Base-by-base conservation (phyloP, 2,113 vertebrate genomes). In the Chionodraco myersi region DNA sequence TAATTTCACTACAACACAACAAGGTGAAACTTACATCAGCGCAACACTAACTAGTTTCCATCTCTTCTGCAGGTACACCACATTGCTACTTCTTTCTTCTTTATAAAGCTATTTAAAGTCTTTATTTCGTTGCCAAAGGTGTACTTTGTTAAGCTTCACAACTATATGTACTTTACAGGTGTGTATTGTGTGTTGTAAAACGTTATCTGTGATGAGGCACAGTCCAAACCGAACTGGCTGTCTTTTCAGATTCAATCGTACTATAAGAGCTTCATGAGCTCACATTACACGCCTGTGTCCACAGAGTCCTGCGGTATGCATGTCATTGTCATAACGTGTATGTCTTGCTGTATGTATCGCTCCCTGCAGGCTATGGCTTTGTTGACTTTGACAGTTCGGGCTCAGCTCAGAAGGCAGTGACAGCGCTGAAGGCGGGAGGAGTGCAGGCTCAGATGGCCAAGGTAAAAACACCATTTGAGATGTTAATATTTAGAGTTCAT, bases 361-460 rank as follows among this genome's bases (percentile, higher is more conserved):
- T 80, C 72, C 66, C 88, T 80, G 67, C 86, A 97, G 97, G 97
- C 67, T 98, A 98, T 21, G 97, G 97, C 84, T 98, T 98, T 89
- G 97, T 98, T 61, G 97, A 98, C 92, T 98, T 98, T 61, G 97
- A 98, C 92, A 97, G 96, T 51, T 96, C 96, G 4, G 91, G 94
- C 1, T 95, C 97, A 1, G 97, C 97, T 23, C 97, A 98, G 93
- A 97, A 97, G 83, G 97, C 97, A 1, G 97, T 98, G 58, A 96
- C 94, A 0, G 96, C 96, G 0, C 93, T 98, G 79, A 98, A 97
- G 93, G 94, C 96, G 36, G 96, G 94, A 1, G 97, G 97, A 23
- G 95, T 98, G 30, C 97, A 98, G 92, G 97, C 97, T 41, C 97
- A 98, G 91, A 98, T 98, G 97, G 97, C 97, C 81, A 98, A 98